Percentiles rank a stretch among this genome's conserved stretches.
Conservation (phyloP, 53 echinoderm and acorn worm genomes). For the Crossaster papposus region DNA sequence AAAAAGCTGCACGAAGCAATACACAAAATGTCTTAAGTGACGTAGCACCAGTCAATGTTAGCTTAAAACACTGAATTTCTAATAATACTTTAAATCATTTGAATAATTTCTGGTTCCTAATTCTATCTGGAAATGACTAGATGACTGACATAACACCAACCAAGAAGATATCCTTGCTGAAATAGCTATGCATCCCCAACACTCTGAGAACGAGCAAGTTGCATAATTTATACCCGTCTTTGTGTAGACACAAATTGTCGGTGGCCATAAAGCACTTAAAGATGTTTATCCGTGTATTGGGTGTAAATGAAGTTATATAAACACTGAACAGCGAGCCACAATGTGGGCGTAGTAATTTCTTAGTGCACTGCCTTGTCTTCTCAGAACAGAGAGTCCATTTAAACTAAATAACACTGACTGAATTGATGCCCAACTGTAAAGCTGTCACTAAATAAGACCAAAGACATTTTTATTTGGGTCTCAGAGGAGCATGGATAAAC, state of each 20-base stretch:
- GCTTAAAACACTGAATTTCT: too few species aligned
- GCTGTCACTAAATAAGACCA: constrained; percentile 42
- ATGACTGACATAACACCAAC: not conserved
- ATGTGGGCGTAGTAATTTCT: not conserved
- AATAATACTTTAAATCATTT: too few species aligned
- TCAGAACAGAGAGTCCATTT: not conserved
- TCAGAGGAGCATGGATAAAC: constrained; percentile 36
- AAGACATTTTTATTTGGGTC: constrained; percentile 10
- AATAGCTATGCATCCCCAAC: not conserved
- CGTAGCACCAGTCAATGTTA: too few species aligned
- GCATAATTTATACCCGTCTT: not conserved
- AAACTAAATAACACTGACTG: constrained; percentile 34
- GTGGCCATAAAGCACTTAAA: constrained; percentile 41
- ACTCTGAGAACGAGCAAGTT: not conserved
- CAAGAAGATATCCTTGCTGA: not conserved
- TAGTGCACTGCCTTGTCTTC: not conserved
- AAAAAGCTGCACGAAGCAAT: too few species aligned
- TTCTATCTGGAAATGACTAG: not conserved
- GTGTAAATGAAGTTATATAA: constrained; percentile 29
- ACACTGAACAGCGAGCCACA: not conserved
- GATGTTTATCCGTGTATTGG: constrained; percentile 39
- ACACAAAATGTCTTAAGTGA: too few species aligned
- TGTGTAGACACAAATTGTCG: not conserved
- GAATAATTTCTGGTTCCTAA: too few species aligned
- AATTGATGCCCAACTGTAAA: constrained; percentile 6